Base-by-base conservation (phyloP, 2,888 invertebrate species). In the Parnassius glacialis region DNA sequence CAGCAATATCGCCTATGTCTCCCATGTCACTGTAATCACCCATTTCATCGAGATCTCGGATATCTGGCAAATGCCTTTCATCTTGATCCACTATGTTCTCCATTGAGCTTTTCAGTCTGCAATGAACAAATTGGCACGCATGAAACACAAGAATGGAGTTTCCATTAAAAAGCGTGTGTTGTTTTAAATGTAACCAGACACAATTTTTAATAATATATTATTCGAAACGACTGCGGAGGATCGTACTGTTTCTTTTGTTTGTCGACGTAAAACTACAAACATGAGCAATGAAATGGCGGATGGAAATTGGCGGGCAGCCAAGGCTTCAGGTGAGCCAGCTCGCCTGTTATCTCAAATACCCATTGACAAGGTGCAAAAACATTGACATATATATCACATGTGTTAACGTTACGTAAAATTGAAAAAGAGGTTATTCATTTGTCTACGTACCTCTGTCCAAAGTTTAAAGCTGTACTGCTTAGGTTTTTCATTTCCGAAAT, bases 401-500 rank as follows among this genome's bases (percentile, higher is more conserved):
- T 59, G 61, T 63, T 58, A 64, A 47, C 41, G 63, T 68, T 68
- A 64, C 67, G 61, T 64, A 65, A 66, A 65, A 48, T 50, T 47
- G 57, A 55, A 65, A 52, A 59, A 64, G 51, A 62, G 51, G 47
- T 63, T 59, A 63, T 12, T 59, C 59, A 59, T 16, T 20, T 16
- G 9, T 12, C 11, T 58, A 74, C 78, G 78, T 68, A 90, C 90
- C 90, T 85, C 80, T 89, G 86, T 75, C 85, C 83, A 72, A 90
- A 89, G 73, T 87, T 90, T 72, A 87, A 80, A 64, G 88, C 86
- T 52, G 88, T 79, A 73, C 79, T 89, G 74, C 90, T 90, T 65
- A 95, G 90, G 75, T 94, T 96, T 89, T 96, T 96, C 94, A 97
- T 96, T 91, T 97, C 96, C 66, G 96, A 95, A 85, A 97, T 95